Evolutionary conservation across 2,888 invertebrate genomes (phyloP), one percentile per base, ranked within the genome.

Genomic region (Clunio marinus): DNA sequence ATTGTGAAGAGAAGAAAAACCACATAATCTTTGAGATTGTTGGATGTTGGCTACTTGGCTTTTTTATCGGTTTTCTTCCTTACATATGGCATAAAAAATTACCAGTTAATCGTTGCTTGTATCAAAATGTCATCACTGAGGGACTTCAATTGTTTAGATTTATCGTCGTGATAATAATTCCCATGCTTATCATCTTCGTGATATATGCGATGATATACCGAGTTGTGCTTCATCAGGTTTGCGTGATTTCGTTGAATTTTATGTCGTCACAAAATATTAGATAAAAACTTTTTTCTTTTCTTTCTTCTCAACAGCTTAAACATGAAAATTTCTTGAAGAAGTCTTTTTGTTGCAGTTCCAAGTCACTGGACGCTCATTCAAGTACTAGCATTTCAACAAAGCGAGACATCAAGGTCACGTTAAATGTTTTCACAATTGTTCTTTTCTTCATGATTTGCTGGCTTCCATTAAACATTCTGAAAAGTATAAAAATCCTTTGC

Each of bases 361-460:
- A 22, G 20, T 13, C 10, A 22, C 13, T n/a, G n/a, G n/a, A n/a
- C 45, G 5, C 25, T 24, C 8, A 20, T 2, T 2, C 13, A 10
- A 20, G 32, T 35, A 17, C 35, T 51, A 20, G 51, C 51, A 51
- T 51, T 22, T 8, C 25, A 2, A 57, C 15, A 2, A 63, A 63
- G 20, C 55, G 66, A 1, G 66, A 66, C 7, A 20, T 66, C 15
- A 66, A 35, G 55, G 55, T 20, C 8, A 66, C 66, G 28, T 2
- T 55, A 13, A 66, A 55, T n/a, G 35, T 66, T 5, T 55, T 27
- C 20, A 28, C 22, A 27, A 66, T 66, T 5, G 13, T 51, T n/a
- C 10, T 55, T 2, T 17, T 66, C 24, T 66, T 66, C 24, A 32
- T 66, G n/a, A 24, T 66, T 28, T 51, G 28, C 20, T 66, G 66